These are phyloP conservation scores for Toxostoma redivivum DNA, from an alignment of 2,113 vertebrate genomes.

Conservation along the genomic window DNA sequence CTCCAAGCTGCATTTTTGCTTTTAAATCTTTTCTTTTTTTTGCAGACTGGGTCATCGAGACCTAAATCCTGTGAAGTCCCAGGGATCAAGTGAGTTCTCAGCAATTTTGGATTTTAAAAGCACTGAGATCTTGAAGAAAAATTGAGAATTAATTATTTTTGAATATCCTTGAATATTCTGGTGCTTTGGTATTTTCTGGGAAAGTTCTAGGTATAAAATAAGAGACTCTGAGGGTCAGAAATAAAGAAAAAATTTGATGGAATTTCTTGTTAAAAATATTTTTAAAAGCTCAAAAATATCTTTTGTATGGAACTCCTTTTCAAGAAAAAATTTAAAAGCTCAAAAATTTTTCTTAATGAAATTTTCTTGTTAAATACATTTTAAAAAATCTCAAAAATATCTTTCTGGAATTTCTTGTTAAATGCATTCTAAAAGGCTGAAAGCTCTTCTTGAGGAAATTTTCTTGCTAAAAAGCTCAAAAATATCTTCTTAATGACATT, in stretches of 20 bases:
- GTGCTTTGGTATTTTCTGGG: neutral
- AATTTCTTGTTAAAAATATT: neutral
- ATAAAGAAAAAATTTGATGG: fast-evolving
- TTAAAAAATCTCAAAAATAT: too few species aligned
- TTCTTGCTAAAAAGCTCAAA: too few species aligned
- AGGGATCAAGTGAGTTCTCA: conserved; percentile 92
- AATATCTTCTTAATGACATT: too few species aligned
- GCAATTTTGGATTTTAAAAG: neutral
- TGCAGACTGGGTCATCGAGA: conserved; percentile 84
- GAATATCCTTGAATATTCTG: neutral
- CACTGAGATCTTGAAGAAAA: neutral
- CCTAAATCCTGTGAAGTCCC: conserved; percentile 95
- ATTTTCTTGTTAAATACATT: neutral
- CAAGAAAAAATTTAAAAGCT: neutral
- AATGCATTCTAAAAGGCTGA: too few species aligned
- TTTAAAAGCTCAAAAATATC: neutral
- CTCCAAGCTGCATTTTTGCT: neutral
- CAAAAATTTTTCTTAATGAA: neutral
- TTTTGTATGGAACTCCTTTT: neutral
- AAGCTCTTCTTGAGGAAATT: too few species aligned
- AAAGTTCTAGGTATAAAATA: fast-evolving
- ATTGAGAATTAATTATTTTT: neutral
- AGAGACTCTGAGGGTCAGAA: neutral
- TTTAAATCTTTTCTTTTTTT: conserved; percentile 8
- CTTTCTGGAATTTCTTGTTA: too few species aligned